Evolutionary conservation across 2,113 vertebrate species (phyloP), one percentile per base, ranked within the genome.

Genomic region (Lates calcarifer): DNA sequence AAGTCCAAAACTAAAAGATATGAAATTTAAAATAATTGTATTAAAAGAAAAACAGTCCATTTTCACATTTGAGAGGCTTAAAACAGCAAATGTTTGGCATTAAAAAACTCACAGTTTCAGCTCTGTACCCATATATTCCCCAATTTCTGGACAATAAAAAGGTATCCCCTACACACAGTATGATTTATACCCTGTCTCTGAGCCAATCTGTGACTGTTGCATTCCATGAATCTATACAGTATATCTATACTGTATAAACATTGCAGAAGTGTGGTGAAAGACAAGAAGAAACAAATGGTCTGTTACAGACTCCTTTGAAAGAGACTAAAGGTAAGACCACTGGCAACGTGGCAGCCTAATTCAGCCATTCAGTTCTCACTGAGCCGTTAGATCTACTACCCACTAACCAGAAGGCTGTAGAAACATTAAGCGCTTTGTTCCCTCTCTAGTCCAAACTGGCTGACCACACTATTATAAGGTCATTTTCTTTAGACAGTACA

Each of bases 331-430:
- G 66, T 79, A 77, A 68, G 28, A 62, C 6, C 47, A 37, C 5
- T 14, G 51, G 65, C 62, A 45, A 61, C 63, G 63, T 76, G 76
- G 60, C 66, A 49, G 33, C 35, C 28, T 33, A 6, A 49, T 70
- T 82, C 60, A 64, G 55, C 55, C 47, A 28, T 73, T 58, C 17
- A 65, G 17, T 43, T 65, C 74, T 68, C 18, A 65, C 45, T 29
- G 61, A 87, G 70, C 43, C 62, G 74, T 73, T 76, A 35, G 74
- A 74, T 73, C 82, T 60, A 65, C 75, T 63, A 64, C 45, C 67
- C 51, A 75, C 63, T 51, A 66, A 87, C 66, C 66, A 86, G 69
- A 78, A 70, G 43, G 45, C 10, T 89, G 24, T 31, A 58, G 63
- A 57, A 87, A 81, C 79, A 82, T 78, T 68, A 77, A 66, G 22